phyloP scores from a whole-genome alignment of 2,797 vertebrate species.

The Centropyge bicolor region DNA sequence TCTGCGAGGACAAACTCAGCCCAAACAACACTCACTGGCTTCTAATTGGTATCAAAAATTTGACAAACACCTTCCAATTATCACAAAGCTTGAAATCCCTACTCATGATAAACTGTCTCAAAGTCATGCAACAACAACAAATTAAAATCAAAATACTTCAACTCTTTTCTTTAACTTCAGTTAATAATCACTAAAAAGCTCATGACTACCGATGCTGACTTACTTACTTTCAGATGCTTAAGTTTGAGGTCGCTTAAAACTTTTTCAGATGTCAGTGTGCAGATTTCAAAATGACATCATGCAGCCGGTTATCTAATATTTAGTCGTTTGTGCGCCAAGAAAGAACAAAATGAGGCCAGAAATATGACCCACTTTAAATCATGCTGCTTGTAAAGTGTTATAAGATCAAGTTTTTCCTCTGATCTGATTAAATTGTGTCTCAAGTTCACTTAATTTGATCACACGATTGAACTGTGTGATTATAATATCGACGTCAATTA shows the following conservation, averaged over 20 bases:
- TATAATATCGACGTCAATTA: no score
- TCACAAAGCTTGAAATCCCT: not conserved
- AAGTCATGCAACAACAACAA: slow-evolving; percentile 18
- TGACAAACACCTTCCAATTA: slow-evolving; percentile 33
- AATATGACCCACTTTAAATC: not conserved
- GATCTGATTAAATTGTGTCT: not conserved
- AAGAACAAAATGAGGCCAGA: not conserved
- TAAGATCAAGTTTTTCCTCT: not conserved
- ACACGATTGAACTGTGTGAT: no score
- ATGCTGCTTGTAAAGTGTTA: not conserved
- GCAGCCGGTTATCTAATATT: not conserved
- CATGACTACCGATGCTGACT: not conserved
- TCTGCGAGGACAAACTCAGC: slow-evolving; percentile 12
- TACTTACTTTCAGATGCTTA: not conserved
- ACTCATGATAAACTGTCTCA: not conserved
- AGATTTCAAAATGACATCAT: not conserved
- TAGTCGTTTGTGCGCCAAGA: not conserved
- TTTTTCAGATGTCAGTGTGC: not conserved
- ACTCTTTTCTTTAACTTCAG: not conserved
- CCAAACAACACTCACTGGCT: not conserved
- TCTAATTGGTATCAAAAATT: slow-evolving; percentile 31
- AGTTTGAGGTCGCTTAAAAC: not conserved
- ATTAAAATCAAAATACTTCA: not conserved
- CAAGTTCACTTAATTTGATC: no score
- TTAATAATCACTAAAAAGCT: not conserved